Evolutionary conservation across 1,140 invertebrate species (phyloP).

Genomic region (Aradophagus sp.): DNA sequence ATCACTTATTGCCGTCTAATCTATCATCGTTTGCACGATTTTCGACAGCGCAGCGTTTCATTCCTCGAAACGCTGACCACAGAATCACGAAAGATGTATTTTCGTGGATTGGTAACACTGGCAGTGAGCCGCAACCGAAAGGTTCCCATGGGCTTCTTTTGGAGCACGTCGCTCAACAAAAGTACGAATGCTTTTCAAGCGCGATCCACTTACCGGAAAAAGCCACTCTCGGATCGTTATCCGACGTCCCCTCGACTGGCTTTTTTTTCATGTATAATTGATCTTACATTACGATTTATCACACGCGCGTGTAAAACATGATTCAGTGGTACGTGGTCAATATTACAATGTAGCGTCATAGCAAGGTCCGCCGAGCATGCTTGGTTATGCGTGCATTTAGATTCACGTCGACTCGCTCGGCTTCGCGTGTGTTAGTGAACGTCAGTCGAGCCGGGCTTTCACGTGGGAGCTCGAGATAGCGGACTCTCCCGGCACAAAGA

Average conservation of each 20-base stretch:
- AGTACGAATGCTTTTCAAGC: too few species aligned
- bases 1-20: too few species aligned
- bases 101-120: too few species aligned
- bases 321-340: conserved; percentile 47
- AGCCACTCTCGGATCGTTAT: conserved; percentile 22
- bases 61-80: too few species aligned
- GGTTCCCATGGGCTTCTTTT: too few species aligned
- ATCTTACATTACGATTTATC: conserved; percentile 45
- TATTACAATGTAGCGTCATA: conserved; percentile 37
- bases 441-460: neutral
- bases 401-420: conserved; percentile 29
- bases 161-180: too few species aligned
- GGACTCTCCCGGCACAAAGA: too few species aligned
- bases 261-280: conserved; percentile 42
- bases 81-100: too few species aligned
- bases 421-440: conserved; percentile 1
- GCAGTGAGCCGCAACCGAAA: too few species aligned
- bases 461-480: too few species aligned
- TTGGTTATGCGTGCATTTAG: conserved; percentile 45
- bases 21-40: too few species aligned
- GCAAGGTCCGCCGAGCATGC: conserved; percentile 32
- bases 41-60: too few species aligned
- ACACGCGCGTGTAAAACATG: conserved; percentile 47
- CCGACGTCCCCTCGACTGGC: conserved; percentile 5
- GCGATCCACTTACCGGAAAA: conserved; percentile 19